These are phyloP conservation scores for Allophyes oxyacanthae DNA, from an alignment of 2,888 invertebrate genomes.

Conservation along the genomic window DNA sequence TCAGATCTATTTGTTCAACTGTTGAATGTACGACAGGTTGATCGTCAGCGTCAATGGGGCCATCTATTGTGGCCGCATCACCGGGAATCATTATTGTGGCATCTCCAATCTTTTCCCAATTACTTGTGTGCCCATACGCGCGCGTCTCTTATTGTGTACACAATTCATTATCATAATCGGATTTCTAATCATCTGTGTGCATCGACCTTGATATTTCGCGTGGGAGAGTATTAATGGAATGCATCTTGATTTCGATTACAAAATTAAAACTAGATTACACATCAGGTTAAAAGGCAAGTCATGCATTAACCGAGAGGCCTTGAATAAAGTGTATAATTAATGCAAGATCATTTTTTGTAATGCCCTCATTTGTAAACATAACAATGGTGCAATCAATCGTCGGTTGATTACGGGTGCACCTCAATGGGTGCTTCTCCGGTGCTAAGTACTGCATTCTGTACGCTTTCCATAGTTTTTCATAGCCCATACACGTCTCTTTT, in stretches of 20 bases:
- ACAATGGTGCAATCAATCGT: slow-evolving; percentile 54
- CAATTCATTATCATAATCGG: slow-evolving; percentile 54
- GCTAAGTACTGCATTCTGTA: slow-evolving; percentile 31
- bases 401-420: slow-evolving; percentile 39
- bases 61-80: slow-evolving; percentile 61
- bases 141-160: slow-evolving; percentile 47
- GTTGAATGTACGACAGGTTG: slow-evolving; percentile 57
- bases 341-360: slow-evolving; percentile 46
- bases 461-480: slow-evolving; percentile 62
- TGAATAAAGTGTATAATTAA: slow-evolving; percentile 51
- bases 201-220: slow-evolving; percentile 66
- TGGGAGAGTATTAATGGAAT: slow-evolving; percentile 54
- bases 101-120: slow-evolving; percentile 65
- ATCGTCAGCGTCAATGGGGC: slow-evolving; percentile 55
- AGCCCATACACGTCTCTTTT: slow-evolving; percentile 45
- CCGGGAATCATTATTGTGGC: slow-evolving; percentile 57
- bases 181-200: slow-evolving; percentile 60
- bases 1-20: slow-evolving; percentile 54
- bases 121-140: slow-evolving; percentile 55
- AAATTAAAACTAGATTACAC: slow-evolving; percentile 56
- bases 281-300: slow-evolving; percentile 51
- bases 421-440: slow-evolving; percentile 38
- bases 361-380: slow-evolving; percentile 40
- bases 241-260: slow-evolving; percentile 54
- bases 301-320: slow-evolving; percentile 48